Conservation (phyloP, 2,113 vertebrate genomes). For the Psephotus haematonotus region DNA sequence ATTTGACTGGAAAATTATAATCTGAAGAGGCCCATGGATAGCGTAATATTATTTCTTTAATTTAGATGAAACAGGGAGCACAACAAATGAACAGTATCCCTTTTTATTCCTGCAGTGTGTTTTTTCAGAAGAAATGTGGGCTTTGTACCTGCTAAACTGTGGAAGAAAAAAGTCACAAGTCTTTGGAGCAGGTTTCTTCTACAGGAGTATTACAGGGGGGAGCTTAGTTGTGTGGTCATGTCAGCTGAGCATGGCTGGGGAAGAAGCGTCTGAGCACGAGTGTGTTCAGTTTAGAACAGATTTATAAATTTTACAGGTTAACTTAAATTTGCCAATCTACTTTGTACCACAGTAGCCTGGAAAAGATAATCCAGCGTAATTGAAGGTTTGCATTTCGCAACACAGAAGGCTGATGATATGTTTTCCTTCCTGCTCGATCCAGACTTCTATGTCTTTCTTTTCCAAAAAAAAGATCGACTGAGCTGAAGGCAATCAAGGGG, state of each 20-base stretch:
- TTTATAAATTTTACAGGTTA: background rate
- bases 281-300: background rate
- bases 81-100: background rate
- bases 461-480: background rate
- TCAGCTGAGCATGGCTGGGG: background rate
- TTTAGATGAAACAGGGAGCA: background rate
- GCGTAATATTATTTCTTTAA: background rate
- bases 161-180: background rate
- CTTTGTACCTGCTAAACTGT: background rate
- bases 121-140: background rate
- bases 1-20: background rate
- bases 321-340: background rate
- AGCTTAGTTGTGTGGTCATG: fast-evolving
- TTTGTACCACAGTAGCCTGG: background rate
- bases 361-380: background rate
- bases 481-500: background rate
- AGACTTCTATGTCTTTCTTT: background rate
- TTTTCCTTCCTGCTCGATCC: background rate
- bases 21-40: background rate
- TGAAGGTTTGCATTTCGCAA: background rate
- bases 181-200: background rate
- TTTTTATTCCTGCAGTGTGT: background rate
- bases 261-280: background rate
- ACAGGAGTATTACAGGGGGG: fast-evolving
- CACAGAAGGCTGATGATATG: background rate